Percentiles rank a stretch among this genome's conserved stretches.
Evolutionary conservation across 2,113 vertebrate species (phyloP).

Genomic region (Ornithorhynchus anatinus): DNA sequence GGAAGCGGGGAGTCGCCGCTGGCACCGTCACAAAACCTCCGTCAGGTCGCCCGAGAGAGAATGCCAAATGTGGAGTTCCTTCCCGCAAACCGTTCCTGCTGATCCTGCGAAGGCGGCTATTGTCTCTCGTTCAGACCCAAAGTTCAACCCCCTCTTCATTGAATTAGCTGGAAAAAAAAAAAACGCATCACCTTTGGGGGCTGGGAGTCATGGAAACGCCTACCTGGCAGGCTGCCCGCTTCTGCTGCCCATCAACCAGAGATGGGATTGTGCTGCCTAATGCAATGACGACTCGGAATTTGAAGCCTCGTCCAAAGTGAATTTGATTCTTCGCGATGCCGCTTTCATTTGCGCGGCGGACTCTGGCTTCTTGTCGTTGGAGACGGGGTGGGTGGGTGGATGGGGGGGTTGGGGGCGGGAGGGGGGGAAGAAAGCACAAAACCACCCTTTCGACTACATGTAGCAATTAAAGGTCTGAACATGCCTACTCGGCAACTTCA

Average conservation of each 20-base stretch:
- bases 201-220: slow-evolving; percentile 96
- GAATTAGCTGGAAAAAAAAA: slow-evolving; percentile 85
- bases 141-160: slow-evolving; percentile 85
- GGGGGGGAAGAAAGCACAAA: not conserved
- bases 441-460: slow-evolving; percentile 59
- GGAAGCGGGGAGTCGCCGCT: slow-evolving; percentile 77
- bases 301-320: slow-evolving; percentile 85
- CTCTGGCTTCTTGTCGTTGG: slow-evolving; percentile 74
- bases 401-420: too few relatives aligned
- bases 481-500: slow-evolving; percentile 68
- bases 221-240: slow-evolving; percentile 92
- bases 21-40: slow-evolving; percentile 87
- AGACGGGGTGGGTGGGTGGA: slow-evolving; percentile 3
- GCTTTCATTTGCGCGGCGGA: slow-evolving; percentile 80
- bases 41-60: slow-evolving; percentile 89
- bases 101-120: slow-evolving; percentile 95
- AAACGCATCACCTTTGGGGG: slow-evolving; percentile 90
- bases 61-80: slow-evolving; percentile 87
- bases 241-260: slow-evolving; percentile 82
- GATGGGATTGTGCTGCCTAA: slow-evolving; percentile 84
- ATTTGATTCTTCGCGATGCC: slow-evolving; percentile 83
- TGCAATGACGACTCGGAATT: slow-evolving; percentile 86
- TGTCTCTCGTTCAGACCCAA: slow-evolving; percentile 92
- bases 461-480: slow-evolving; percentile 73
- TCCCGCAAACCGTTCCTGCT: slow-evolving; percentile 91